Base-by-base conservation (phyloP, 2,797 vertebrate species). In the Synaphobranchus kaupii region DNA sequence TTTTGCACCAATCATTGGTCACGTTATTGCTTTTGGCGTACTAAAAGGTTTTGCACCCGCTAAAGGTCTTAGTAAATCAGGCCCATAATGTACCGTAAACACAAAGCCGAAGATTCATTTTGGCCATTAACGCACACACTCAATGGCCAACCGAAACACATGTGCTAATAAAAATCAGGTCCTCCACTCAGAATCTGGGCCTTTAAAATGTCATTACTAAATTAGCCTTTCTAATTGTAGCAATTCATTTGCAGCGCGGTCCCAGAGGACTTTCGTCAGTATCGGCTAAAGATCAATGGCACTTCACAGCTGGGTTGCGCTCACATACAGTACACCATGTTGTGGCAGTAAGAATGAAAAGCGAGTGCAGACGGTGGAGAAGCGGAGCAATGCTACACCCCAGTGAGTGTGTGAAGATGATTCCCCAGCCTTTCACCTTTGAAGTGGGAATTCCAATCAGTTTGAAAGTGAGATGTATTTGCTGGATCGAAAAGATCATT, bases 171-270 rank as follows among this genome's bases (percentile, higher is more conserved):
- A 54, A 85, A 88, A 85, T 28, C 87, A 82, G 84, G 84, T 85
- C 76, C 56, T 88, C 76, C 84, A 73, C 84, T 88, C 68, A 47
- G 88, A 86, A 90, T 81, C 89, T 63, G 83, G 88, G 89, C 89
- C 87, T 89, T 87, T 84, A 87, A 89, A 87, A 90, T 89, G 88
- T 90, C 89, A 84, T 84, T 84, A 86, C 88, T 87, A 88, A 91
- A 91, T 91, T 89, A 88, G 88, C 88, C 84, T 87, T 89, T 92
- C 91, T 92, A 92, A 92, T 90, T 91, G 91, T 89, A 85, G 88
- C 88, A 86, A 84, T 89, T 88, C 89, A 92, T 90, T 92, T 90
- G 86, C 83, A 87, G 82, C 85, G 50, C 81, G 60, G 88, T 89
- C 89, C 90, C 89, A 81, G 88, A 90, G 84, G 87, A 86, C 76